Evolutionary conservation across 2,888 invertebrate species (phyloP).

Genomic region (Tachina fera): DNA sequence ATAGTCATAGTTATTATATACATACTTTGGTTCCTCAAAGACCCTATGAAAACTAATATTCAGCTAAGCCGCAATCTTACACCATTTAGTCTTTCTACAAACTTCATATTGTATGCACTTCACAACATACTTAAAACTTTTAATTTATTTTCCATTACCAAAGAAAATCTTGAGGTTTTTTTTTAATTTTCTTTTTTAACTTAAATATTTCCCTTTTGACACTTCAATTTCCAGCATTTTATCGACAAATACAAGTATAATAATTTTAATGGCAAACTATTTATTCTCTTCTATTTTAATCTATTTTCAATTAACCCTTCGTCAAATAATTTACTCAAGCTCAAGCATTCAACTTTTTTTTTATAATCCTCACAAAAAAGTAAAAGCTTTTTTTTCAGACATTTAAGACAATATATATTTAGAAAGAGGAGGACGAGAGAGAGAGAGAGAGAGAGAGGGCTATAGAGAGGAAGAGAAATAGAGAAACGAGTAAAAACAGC

Average conservation of each 20-base stretch:
- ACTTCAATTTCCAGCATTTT: background rate
- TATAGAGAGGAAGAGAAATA: background rate
- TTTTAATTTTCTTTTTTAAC: background rate
- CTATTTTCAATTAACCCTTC: constrained; percentile 53
- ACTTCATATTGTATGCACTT: no score
- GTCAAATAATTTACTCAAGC: constrained; percentile 30
- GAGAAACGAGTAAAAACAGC: background rate
- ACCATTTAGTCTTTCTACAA: no score
- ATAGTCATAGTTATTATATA: no score
- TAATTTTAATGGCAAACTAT: constrained; percentile 6
- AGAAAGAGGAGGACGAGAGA: background rate
- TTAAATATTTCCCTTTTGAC: background rate
- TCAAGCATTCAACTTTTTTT: constrained; percentile 25
- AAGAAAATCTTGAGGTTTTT: no score
- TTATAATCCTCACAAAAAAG: constrained; percentile 30
- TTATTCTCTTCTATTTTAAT: constrained; percentile 15
- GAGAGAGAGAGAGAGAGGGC: background rate
- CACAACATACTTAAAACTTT: no score
- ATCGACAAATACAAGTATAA: background rate
- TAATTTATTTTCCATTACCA: no score
- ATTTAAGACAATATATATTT: no score
- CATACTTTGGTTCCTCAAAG: no score
- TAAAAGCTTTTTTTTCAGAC: background rate
- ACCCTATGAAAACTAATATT: no score
- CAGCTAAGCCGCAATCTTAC: no score